These are phyloP conservation scores for Acyrthosiphon pisum DNA, from an alignment of 1,140 invertebrate species.

Conservation along the genomic window DNA sequence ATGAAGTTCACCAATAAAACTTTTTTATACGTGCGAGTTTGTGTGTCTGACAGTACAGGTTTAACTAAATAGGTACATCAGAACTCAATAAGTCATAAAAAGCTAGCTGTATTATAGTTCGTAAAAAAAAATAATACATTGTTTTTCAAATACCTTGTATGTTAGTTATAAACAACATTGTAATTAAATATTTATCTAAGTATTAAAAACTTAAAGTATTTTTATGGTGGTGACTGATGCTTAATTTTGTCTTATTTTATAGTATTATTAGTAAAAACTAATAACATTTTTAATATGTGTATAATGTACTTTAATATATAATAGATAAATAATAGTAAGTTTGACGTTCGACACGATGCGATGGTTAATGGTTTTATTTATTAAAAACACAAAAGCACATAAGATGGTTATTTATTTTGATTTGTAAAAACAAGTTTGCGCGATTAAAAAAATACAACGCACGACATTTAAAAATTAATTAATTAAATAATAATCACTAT, in stretches of 20 bases:
- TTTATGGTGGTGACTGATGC: background rate
- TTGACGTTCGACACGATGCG: background rate
- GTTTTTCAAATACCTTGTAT: background rate
- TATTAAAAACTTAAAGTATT: background rate
- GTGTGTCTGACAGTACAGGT: background rate
- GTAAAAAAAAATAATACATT: background rate
- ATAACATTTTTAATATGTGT: background rate
- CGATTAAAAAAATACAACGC: background rate
- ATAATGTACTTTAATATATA: background rate
- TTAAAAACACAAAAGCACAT: background rate
- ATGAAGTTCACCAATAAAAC: background rate
- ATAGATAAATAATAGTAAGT: background rate
- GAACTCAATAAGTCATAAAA: background rate
- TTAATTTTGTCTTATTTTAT: constrained; percentile 1
- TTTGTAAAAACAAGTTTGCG: background rate
- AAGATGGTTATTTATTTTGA: background rate
- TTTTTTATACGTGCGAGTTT: background rate
- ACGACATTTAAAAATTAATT: background rate
- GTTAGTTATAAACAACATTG: background rate
- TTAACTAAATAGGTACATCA: background rate
- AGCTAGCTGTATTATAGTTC: background rate
- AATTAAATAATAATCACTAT: background rate
- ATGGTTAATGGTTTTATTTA: background rate
- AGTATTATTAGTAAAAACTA: background rate
- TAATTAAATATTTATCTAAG: background rate